Percentiles rank a stretch among this genome's conserved stretches.
These are phyloP conservation scores for Hirtodrosophila alboralis DNA, from an alignment of 2,888 invertebrate species.

Conservation along the genomic window DNA sequence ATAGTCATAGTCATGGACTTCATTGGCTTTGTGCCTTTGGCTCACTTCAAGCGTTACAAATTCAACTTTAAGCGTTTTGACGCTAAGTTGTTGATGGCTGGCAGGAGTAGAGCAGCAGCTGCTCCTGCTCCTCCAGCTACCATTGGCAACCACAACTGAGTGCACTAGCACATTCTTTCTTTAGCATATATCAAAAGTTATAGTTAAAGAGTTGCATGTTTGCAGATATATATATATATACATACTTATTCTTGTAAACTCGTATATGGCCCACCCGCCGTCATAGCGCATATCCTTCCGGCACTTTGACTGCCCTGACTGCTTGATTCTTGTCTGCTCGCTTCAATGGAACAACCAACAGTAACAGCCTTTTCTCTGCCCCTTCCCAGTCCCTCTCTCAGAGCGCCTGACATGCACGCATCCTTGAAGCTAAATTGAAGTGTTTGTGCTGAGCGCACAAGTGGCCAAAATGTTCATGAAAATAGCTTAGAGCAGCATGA, in stretches of 20 bases:
- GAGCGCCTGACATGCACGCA: slow-evolving; percentile 55
- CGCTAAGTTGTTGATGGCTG: slow-evolving; percentile 75
- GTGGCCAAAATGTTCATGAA: slow-evolving; percentile 76
- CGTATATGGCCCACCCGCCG: slow-evolving; percentile 27
- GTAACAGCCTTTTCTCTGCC: slow-evolving; percentile 2
- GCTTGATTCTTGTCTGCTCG: slow-evolving; percentile 55
- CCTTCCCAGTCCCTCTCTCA: not conserved
- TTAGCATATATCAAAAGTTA: slow-evolving; percentile 78
- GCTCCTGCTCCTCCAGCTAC: slow-evolving; percentile 24
- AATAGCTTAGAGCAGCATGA: slow-evolving; percentile 75
- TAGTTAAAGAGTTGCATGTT: slow-evolving; percentile 76
- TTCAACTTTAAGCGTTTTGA: slow-evolving; percentile 78
- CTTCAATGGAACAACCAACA: slow-evolving; percentile 30
- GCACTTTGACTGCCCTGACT: slow-evolving; percentile 62
- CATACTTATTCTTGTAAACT: slow-evolving; percentile 1
- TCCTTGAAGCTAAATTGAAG: slow-evolving; percentile 76
- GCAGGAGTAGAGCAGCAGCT: slow-evolving; percentile 16
- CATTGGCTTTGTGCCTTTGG: slow-evolving; percentile 70
- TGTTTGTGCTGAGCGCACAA: slow-evolving; percentile 74
- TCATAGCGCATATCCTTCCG: slow-evolving; percentile 58
- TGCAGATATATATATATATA: slow-evolving; percentile 32
- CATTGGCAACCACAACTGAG: slow-evolving; percentile 63
- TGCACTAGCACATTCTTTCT: slow-evolving; percentile 71
- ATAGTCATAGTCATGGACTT: slow-evolving; percentile 35
- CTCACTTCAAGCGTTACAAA: slow-evolving; percentile 76